Percentiles rank a stretch among this genome's conserved stretches.
phyloP scores from a whole-genome alignment of 2,888 invertebrate species.

The Drosophila mercatorum region DNA sequence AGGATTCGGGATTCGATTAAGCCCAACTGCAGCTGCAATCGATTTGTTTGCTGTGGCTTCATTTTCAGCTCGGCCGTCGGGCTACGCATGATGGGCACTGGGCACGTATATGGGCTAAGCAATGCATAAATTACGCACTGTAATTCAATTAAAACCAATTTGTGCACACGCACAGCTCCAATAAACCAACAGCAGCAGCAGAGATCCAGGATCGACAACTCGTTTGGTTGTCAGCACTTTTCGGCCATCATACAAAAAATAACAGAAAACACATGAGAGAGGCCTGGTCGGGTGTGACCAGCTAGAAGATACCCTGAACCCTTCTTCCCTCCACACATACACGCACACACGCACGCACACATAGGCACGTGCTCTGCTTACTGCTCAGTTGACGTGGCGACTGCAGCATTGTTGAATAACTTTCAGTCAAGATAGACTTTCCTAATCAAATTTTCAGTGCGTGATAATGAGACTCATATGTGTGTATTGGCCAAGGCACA shows the following conservation, averaged over 20 bases:
- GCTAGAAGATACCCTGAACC: not conserved
- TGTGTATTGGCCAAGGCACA: not conserved
- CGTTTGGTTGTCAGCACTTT: slow-evolving; percentile 43
- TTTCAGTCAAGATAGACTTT: not conserved
- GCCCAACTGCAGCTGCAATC: slow-evolving; percentile 35
- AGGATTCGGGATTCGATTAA: slow-evolving; percentile 29
- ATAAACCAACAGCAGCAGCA: slow-evolving; percentile 3
- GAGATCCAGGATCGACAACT: slow-evolving; percentile 24
- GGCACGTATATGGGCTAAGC: slow-evolving; percentile 39
- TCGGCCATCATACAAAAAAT: slow-evolving; percentile 12
- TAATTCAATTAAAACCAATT: slow-evolving; percentile 76
- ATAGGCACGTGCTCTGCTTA: not conserved
- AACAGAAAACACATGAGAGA: not conserved
- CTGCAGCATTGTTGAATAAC: not conserved
- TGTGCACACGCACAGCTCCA: slow-evolving; percentile 44
- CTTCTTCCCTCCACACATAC: not conserved
- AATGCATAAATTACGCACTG: slow-evolving; percentile 73
- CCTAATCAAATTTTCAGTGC: slow-evolving; percentile 1
- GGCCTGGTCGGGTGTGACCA: not conserved
- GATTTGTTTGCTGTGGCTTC: slow-evolving; percentile 46
- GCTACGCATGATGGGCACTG: not conserved
- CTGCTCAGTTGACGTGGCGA: not conserved
- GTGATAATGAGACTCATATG: slow-evolving; percentile 1
- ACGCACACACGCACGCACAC: not conserved
- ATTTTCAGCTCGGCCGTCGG: not conserved